Evolutionary conservation across 2,888 invertebrate genomes (phyloP).

Genomic region (Stomorhina lunata): DNA sequence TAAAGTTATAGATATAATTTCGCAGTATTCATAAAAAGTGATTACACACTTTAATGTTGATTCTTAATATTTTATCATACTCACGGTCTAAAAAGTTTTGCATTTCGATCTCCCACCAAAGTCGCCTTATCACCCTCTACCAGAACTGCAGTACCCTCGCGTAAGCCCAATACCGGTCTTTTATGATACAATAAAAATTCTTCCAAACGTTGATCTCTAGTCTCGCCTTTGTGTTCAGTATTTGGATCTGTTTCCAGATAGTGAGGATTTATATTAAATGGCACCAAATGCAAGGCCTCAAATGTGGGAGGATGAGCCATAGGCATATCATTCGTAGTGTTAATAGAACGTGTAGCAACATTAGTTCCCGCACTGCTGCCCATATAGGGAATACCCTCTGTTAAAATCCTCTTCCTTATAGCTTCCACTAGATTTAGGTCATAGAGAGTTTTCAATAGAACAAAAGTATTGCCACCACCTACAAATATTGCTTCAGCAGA

Average conservation of each 20-base stretch:
- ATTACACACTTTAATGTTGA: too few relatives aligned
- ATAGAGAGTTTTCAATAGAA: slow-evolving; percentile 86
- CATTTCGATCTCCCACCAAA: slow-evolving; percentile 84
- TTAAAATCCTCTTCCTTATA: slow-evolving; percentile 84
- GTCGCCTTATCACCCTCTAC: slow-evolving; percentile 83
- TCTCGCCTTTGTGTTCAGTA: slow-evolving; percentile 87
- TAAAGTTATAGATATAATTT: too few relatives aligned
- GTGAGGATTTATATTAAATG: slow-evolving; percentile 93
- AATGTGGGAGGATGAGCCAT: slow-evolving; percentile 87
- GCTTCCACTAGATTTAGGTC: slow-evolving; percentile 84
- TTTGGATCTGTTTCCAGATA: slow-evolving; percentile 84
- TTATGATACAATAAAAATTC: slow-evolving; percentile 85
- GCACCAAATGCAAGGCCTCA: slow-evolving; percentile 86
- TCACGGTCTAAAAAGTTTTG: slow-evolving; percentile 85
- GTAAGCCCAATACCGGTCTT: slow-evolving; percentile 85
- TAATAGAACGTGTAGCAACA: slow-evolving; percentile 88
- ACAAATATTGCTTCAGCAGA: slow-evolving; percentile 87
- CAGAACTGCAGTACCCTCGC: slow-evolving; percentile 86
- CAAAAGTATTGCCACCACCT: slow-evolving; percentile 91
- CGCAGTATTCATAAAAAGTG: too few relatives aligned
- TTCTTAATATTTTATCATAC: slow-evolving; percentile 66
- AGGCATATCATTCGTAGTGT: slow-evolving; percentile 94
- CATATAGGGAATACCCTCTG: slow-evolving; percentile 86
- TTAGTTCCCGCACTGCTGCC: slow-evolving; percentile 92
- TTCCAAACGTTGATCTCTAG: slow-evolving; percentile 86